A percentile compares a stretch with the other conserved stretches of the same genome.
phyloP scores from a whole-genome alignment of 2,797 vertebrate species.

The Cephalopachus bancanus region DNA sequence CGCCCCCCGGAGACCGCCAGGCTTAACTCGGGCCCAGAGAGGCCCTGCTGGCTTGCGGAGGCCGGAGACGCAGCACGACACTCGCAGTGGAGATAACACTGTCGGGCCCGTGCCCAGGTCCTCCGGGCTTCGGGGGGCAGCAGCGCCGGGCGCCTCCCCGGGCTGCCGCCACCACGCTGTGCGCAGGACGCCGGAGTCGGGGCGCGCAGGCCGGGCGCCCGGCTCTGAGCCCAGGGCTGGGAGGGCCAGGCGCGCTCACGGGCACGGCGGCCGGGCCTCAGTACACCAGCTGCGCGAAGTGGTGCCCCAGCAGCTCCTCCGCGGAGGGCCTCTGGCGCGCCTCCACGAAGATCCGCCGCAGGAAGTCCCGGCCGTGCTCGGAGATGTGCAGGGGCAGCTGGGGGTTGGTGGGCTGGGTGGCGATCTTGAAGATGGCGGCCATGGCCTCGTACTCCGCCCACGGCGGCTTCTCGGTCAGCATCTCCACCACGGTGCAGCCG shows the following conservation, averaged over 20 bases:
- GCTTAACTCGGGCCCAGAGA: constrained; percentile 72
- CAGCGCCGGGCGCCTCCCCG: too few species aligned
- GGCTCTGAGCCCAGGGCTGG: constrained; percentile 67
- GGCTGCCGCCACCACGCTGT: background rate
- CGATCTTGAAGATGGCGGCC: constrained; percentile 99
- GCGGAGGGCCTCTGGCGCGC: constrained; percentile 97
- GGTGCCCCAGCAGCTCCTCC: constrained; percentile 97
- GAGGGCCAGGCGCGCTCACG: too few species aligned
- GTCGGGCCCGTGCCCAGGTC: constrained; percentile 27
- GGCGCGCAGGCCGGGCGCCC: too few species aligned
- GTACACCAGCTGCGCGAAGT: constrained; percentile 97
- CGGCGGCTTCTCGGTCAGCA: constrained; percentile 98
- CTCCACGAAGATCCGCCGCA: constrained; percentile 97
- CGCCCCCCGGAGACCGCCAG: too few species aligned
- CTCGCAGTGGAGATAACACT: constrained; percentile 83
- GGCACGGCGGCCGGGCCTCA: too few species aligned
- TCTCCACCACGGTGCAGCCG: constrained; percentile 98
- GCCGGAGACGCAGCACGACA: constrained; percentile 75
- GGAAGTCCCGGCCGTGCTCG: constrained; percentile 96
- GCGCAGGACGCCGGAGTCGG: constrained; percentile 46
- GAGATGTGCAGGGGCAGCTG: constrained; percentile 95
- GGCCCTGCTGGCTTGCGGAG: constrained; percentile 68
- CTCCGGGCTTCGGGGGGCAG: constrained; percentile 9
- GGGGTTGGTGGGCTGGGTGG: constrained; percentile 98
- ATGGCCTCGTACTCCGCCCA: constrained; percentile 99